phyloP scores from a whole-genome alignment of 1,140 invertebrate species.

The Octopus sinensis region DNA sequence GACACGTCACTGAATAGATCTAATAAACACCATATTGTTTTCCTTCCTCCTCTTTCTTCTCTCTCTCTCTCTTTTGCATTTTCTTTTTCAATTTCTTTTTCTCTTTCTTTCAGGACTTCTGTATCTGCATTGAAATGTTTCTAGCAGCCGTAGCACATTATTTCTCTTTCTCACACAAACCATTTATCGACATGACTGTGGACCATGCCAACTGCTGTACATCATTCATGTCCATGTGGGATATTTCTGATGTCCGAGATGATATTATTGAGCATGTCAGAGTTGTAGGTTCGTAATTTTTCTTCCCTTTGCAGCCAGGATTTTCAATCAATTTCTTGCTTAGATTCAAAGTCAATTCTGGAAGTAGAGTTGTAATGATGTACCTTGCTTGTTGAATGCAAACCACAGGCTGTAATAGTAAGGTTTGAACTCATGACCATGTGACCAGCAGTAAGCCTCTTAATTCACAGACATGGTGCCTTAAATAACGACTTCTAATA shows the following conservation, averaged over 20 bases:
- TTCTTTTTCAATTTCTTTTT: slow-evolving; percentile 21
- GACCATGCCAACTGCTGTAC: slow-evolving; percentile 42
- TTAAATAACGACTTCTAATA: neutral
- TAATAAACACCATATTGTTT: too few species aligned
- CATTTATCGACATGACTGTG: slow-evolving; percentile 62
- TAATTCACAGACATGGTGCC: neutral
- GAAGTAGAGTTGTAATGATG: neutral
- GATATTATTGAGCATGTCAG: slow-evolving; percentile 89
- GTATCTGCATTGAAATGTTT: slow-evolving; percentile 98
- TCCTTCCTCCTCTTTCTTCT: too few species aligned
- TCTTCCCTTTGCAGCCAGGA: neutral
- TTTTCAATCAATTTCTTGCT: neutral
- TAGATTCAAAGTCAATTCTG: neutral
- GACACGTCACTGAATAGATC: too few species aligned
- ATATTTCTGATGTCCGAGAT: slow-evolving; percentile 86
- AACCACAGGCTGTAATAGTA: neutral
- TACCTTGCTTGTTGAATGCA: neutral
- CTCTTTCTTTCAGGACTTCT: slow-evolving; percentile 72
- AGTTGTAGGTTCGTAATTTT: slow-evolving; percentile 64
- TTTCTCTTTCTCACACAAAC: slow-evolving; percentile 89
- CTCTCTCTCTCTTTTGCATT: neutral
- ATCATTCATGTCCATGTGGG: slow-evolving; percentile 81
- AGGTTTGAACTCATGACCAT: neutral
- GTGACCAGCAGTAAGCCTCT: neutral
- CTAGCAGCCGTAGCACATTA: slow-evolving; percentile 90